phyloP scores from a whole-genome alignment of 2,113 vertebrate genomes.

The Rhinolophus ferrumequinum region DNA sequence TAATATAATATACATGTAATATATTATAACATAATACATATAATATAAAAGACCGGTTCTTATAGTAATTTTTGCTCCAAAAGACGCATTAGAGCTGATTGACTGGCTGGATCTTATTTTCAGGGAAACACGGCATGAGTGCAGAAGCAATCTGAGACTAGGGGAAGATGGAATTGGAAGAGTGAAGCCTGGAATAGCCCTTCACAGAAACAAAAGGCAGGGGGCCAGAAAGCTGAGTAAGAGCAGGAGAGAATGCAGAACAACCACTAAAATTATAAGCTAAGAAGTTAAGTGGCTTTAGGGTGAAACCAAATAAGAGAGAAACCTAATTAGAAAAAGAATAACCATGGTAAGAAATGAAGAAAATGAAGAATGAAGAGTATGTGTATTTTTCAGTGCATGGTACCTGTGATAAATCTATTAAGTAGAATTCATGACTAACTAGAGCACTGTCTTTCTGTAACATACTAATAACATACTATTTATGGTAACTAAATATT shows the following conservation, averaged over 20 bases:
- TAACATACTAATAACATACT: neutral
- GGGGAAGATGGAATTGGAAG: neutral
- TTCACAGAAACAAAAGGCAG: conserved; percentile 6
- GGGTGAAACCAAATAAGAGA: neutral
- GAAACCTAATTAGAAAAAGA: neutral
- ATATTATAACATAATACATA: too few relatives aligned
- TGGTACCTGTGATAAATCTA: neutral
- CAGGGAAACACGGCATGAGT: neutral
- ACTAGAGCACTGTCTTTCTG: neutral
- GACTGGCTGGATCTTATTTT: too few relatives aligned
- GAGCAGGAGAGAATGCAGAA: neutral
- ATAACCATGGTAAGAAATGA: neutral
- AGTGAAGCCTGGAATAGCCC: neutral
- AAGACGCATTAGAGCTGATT: too few relatives aligned
- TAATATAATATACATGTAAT: too few relatives aligned
- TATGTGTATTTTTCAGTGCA: neutral
- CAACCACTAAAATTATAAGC: neutral
- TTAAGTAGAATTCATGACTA: neutral
- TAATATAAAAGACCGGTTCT: too few relatives aligned
- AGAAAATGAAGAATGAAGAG: neutral
- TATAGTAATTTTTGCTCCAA: too few relatives aligned
- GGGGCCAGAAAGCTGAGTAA: neutral
- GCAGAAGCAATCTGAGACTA: neutral
- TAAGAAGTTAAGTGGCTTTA: neutral
- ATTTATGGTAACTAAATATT: neutral